phyloP scores from a whole-genome alignment of 92 coral and sea anemone genomes.

The Diadumene lineata region DNA sequence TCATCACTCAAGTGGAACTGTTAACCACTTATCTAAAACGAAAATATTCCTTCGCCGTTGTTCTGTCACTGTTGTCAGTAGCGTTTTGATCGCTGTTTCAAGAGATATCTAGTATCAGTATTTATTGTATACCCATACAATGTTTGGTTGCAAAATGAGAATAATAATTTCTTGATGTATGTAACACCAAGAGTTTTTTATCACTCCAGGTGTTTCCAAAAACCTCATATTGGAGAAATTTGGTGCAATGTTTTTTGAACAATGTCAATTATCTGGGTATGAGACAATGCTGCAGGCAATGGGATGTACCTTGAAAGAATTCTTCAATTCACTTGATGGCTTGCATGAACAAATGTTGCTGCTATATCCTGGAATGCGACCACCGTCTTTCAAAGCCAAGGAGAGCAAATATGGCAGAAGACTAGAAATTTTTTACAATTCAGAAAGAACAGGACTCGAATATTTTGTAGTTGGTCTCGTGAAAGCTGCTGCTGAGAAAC shows the following conservation, averaged over 20 bases:
- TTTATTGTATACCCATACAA: neutral
- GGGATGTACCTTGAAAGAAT: slow-evolving; percentile 87
- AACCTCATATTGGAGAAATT: slow-evolving; percentile 77
- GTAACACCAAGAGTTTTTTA: neutral
- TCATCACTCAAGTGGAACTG: slow-evolving; percentile 9
- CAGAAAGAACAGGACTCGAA: slow-evolving; percentile 91
- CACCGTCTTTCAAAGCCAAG: slow-evolving; percentile 90
- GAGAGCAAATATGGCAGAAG: slow-evolving; percentile 69
- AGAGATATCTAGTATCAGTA: neutral
- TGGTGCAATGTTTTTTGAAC: slow-evolving; percentile 84
- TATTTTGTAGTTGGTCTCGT: slow-evolving; percentile 89
- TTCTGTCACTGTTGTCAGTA: neutral
- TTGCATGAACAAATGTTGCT: slow-evolving; percentile 88
- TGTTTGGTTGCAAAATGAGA: neutral
- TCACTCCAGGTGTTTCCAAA: slow-evolving; percentile 59
- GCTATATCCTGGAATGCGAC: slow-evolving; percentile 91
- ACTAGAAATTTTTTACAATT: slow-evolving; percentile 73
- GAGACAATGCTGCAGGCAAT: slow-evolving; percentile 75
- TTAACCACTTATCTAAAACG: slow-evolving; percentile 3
- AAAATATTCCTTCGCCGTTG: neutral
- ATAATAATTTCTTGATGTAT: neutral
- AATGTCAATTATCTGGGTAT: slow-evolving; percentile 78
- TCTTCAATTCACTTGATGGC: slow-evolving; percentile 83
- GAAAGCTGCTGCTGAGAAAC: slow-evolving; percentile 72
- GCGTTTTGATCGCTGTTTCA: neutral